Conservation (phyloP, 2,888 invertebrate genomes). For the Mimumesa dahlbomi region DNA sequence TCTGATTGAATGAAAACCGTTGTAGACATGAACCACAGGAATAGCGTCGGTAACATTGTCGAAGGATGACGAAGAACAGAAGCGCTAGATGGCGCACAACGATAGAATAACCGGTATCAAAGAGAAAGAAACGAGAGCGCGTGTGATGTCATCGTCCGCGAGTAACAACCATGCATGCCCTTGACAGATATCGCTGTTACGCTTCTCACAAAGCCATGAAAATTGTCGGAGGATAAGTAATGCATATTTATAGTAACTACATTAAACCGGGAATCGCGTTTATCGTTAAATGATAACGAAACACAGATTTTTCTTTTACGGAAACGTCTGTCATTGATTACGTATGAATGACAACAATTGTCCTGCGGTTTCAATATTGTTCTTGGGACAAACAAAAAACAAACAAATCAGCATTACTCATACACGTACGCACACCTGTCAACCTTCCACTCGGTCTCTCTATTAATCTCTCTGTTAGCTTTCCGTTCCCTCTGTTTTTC, state of each 20-base stretch:
- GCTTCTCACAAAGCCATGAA: constrained; percentile 23
- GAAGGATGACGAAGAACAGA: neutral
- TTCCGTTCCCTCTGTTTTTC: too few relatives aligned
- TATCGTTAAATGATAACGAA: neutral
- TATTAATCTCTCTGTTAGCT: too few relatives aligned
- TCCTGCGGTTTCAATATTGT: too few relatives aligned
- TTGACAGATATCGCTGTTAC: constrained; percentile 67
- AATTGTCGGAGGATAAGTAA: constrained; percentile 28
- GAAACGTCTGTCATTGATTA: too few relatives aligned
- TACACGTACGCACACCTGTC: too few relatives aligned
- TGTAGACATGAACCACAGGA: too few relatives aligned
- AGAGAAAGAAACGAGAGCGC: constrained; percentile 25
- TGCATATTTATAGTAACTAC: constrained; percentile 13
- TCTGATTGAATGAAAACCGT: too few relatives aligned
- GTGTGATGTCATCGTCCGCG: constrained; percentile 66
- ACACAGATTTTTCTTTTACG: too few relatives aligned
- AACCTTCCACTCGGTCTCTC: too few relatives aligned
- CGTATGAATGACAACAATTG: too few relatives aligned
- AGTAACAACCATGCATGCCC: constrained; percentile 57
- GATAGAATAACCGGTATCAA: constrained; percentile 22
- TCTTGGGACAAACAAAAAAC: too few relatives aligned
- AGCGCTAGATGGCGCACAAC: constrained; percentile 63
- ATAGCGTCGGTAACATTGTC: neutral
- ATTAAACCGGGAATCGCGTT: constrained; percentile 15
- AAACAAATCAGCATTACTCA: too few relatives aligned